Percentiles rank a stretch among this genome's conserved stretches.
These are phyloP conservation scores for Trichogramma pretiosum DNA, from an alignment of 1,140 invertebrate species.

Conservation along the genomic window DNA sequence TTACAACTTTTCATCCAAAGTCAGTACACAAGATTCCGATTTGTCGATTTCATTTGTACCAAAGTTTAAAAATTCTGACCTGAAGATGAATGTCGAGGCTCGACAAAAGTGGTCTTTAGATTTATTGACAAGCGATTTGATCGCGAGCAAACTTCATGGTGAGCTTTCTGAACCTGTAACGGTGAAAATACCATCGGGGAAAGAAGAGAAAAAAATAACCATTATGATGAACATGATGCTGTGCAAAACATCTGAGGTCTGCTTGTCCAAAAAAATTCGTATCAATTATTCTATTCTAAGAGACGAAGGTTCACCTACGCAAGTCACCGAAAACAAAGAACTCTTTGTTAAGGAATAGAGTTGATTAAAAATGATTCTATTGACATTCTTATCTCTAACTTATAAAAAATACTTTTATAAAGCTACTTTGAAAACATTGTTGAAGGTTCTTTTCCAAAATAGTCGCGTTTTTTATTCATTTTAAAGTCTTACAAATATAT, in stretches of 20 bases:
- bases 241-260: slow-evolving; percentile 42
- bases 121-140: slow-evolving; percentile 34
- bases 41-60: slow-evolving; percentile 44
- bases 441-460: neutral
- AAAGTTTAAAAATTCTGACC: slow-evolving; percentile 42
- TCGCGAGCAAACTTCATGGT: slow-evolving; percentile 29
- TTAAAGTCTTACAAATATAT: slow-evolving; percentile 1
- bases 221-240: slow-evolving; percentile 41
- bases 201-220: slow-evolving; percentile 26
- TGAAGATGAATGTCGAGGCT: slow-evolving; percentile 57
- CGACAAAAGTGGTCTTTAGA: slow-evolving; percentile 54
- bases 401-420: neutral
- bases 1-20: slow-evolving; percentile 41
- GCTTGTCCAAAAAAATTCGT: slow-evolving; percentile 41
- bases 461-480: too few relatives aligned
- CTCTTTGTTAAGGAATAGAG: slow-evolving; percentile 23
- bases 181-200: slow-evolving; percentile 33
- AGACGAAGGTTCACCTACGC: slow-evolving; percentile 20
- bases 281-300: slow-evolving; percentile 41
- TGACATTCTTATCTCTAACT: neutral
- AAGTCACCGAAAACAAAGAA: slow-evolving; percentile 27
- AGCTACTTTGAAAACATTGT: neutral
- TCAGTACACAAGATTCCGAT: slow-evolving; percentile 43
- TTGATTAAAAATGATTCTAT: too few relatives aligned
- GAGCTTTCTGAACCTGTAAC: slow-evolving; percentile 31